Conservation (phyloP, 2,113 vertebrate species). For the Rhineura floridana region DNA sequence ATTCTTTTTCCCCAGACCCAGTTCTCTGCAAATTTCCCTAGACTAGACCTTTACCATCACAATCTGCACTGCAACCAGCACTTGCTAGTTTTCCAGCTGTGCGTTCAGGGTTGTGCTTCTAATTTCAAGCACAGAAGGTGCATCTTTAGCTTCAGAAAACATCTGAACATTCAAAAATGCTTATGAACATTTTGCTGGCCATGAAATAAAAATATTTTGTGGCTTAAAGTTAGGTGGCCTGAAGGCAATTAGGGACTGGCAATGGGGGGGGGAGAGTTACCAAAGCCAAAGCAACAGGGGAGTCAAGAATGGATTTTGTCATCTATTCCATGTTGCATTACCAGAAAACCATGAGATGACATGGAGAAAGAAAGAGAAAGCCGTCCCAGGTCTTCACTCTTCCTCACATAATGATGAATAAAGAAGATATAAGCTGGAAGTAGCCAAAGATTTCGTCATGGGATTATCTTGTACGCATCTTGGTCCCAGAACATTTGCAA, state of each 20-base stretch:
- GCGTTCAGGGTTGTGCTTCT: slow-evolving; percentile 55
- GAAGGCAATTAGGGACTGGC: background rate
- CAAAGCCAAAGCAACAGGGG: background rate
- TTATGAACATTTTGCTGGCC: background rate
- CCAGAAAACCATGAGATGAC: background rate
- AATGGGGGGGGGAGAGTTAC: too few relatives aligned
- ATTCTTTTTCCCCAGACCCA: background rate
- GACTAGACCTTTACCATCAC: too few relatives aligned
- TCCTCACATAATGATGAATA: background rate
- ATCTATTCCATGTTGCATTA: background rate
- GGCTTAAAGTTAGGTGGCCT: too few relatives aligned
- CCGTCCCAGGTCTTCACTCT: background rate
- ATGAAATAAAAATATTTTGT: background rate
- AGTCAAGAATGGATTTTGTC: background rate
- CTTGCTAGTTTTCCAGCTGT: slow-evolving; percentile 45
- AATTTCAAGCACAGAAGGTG: slow-evolving; percentile 55
- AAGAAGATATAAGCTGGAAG: background rate
- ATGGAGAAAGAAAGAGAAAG: background rate
- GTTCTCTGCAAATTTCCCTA: background rate
- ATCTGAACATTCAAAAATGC: slow-evolving; percentile 17
- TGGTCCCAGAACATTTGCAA: background rate
- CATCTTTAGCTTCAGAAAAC: slow-evolving; percentile 47
- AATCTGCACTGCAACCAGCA: background rate
- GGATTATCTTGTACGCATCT: background rate
- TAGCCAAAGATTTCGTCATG: background rate